These are phyloP conservation scores for Chaetodon trifascialis DNA, from an alignment of 2,113 vertebrate genomes.

Conservation along the genomic window DNA sequence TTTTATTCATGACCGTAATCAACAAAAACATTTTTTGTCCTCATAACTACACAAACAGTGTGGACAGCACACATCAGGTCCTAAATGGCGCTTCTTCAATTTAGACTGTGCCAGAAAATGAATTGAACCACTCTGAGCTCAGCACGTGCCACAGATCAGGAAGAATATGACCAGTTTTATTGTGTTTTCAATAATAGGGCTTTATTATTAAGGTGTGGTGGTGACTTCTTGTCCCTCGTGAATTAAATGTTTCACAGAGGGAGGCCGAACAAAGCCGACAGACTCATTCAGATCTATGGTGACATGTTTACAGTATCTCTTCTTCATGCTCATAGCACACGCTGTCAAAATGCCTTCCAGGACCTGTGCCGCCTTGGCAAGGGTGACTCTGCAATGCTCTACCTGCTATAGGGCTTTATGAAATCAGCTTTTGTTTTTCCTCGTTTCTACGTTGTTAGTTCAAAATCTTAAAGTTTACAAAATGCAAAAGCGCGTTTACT, in stretches of 20 bases:
- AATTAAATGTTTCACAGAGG: neutral
- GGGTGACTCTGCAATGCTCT: constrained; percentile 27
- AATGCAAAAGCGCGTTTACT: neutral
- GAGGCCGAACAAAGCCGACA: neutral
- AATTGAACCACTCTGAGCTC: neutral
- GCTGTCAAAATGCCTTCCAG: constrained; percentile 31
- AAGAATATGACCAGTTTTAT: neutral
- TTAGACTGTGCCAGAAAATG: neutral
- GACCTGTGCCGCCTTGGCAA: constrained; percentile 10
- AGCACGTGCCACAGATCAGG: neutral
- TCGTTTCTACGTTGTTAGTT: neutral
- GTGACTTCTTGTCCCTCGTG: neutral
- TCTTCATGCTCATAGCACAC: neutral
- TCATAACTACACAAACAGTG: constrained; percentile 25
- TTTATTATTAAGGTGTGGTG: constrained; percentile 1
- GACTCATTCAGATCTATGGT: constrained; percentile 2
- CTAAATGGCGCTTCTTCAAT: constrained; percentile 10
- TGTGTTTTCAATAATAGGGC: neutral
- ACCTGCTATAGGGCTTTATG: constrained; percentile 5
- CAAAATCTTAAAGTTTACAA: constrained; percentile 17
- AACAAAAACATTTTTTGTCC: constrained; percentile 65
- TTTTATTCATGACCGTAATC: constrained; percentile 73
- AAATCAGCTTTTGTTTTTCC: constrained; percentile 13
- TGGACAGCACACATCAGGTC: constrained; percentile 17
- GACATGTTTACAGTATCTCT: constrained; percentile 16